Base-by-base conservation (phyloP, 1,140 invertebrate genomes). In the Rhopalosiphum maidis region DNA sequence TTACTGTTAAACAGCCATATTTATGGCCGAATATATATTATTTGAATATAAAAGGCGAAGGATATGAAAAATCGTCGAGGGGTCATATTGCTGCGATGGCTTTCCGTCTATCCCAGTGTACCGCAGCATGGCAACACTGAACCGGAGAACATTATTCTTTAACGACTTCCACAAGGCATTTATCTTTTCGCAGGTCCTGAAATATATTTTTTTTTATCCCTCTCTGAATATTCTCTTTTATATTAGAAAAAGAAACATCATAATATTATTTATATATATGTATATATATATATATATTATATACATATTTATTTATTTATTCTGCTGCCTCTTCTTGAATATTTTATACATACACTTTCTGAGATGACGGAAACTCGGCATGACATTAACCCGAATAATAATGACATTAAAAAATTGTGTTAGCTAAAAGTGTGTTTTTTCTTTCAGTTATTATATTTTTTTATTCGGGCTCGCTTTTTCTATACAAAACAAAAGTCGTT, bases 1-100 rank as follows among this genome's bases (percentile, higher is more conserved):
- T 93, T 93, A 93, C 91, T 93, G 91, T 93, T 93, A 93, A 93
- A 93, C 91, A 93, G 91, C 91, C 91, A 93, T 93, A 93, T 93
- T 93, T 93, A 93, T 93, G 46, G 48, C 91, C 91, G 82, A 93
- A 93, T 93, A 93, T 93, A 93, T 93, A 93, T 93, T 93, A 93
- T 93, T 93, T 93, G 91, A 93, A 93, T 93, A 93, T 93, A 93
- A 93, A 93, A 93, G 89, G 54, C 89, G 89, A 90, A 90, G 91
- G 91, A 93, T 93, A 93, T 93, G 91, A 93, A 86, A 93, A 93
- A 93, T 93, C 91, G 91, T 37, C 82, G 91, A 93, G 91, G 91
- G 91, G 91, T 93, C 91, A 93, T 93, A 93, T 93, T 93, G 91
- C 91, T 51, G 91, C 82, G 77, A 93, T 93, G 91, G 77, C 51